These are phyloP conservation scores for Eupeodes luniger DNA, from an alignment of 2,888 invertebrate genomes.

Conservation along the genomic window DNA sequence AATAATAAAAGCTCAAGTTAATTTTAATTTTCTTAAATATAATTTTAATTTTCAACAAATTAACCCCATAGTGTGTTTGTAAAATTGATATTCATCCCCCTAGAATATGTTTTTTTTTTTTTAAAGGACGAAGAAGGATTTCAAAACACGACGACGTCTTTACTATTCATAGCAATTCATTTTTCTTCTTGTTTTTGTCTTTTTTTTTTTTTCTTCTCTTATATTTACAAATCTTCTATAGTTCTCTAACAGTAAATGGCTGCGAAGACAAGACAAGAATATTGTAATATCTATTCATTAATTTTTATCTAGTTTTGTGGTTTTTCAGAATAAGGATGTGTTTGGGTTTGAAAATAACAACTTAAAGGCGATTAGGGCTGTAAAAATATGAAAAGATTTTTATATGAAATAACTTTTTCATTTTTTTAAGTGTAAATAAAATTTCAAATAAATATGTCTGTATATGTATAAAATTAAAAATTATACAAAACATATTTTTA, in stretches of 20 bases:
- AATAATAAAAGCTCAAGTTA: no score
- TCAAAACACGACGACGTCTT: slow-evolving; percentile 37
- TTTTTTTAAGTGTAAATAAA: no score
- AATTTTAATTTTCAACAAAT: neutral
- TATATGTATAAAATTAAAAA: no score
- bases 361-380: slow-evolving; percentile 39
- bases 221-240: neutral
- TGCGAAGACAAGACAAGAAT: slow-evolving; percentile 29
- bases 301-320: slow-evolving; percentile 51
- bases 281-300: slow-evolving; percentile 69
- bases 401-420: no score
- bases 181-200: slow-evolving; percentile 18
- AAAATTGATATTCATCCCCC: neutral
- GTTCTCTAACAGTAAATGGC: slow-evolving; percentile 17
- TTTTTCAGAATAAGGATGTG: neutral
- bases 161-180: slow-evolving; percentile 50
- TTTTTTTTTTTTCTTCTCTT: neutral
- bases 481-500: slow-evolving; percentile 1
- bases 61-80: neutral
- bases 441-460: no score
- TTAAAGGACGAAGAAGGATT: slow-evolving; percentile 48
- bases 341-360: neutral
- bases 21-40: neutral
- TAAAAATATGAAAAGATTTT: no score
- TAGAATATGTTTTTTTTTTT: slow-evolving; percentile 27